Evolutionary conservation across 2,113 vertebrate genomes (phyloP).

Genomic region (Pleuronectes platessa): DNA sequence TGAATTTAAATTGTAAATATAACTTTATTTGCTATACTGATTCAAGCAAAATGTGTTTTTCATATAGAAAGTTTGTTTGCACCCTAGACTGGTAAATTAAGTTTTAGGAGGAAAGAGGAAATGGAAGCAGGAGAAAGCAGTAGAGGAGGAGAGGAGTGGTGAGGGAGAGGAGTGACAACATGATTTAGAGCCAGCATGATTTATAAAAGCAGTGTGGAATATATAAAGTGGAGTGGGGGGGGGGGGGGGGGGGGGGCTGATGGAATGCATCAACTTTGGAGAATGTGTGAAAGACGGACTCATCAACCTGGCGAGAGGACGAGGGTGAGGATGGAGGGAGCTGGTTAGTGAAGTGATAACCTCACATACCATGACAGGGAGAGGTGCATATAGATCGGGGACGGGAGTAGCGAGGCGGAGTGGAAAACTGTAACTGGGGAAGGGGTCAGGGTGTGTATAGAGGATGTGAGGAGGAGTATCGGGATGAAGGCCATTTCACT

Average conservation of each 20-base stretch:
- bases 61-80: not conserved
- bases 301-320: not conserved
- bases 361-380: constrained; percentile 33
- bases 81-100: too few species aligned
- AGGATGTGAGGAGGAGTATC: not conserved
- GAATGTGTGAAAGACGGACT: constrained; percentile 23
- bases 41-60: not conserved
- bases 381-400: not conserved
- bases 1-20: too few species aligned
- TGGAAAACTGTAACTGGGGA: not conserved
- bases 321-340: not conserved
- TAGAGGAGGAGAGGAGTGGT: not conserved
- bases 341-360: constrained; percentile 34
- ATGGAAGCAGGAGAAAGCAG: not conserved
- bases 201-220: constrained; percentile 9
- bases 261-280: not conserved
- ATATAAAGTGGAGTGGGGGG: not conserved
- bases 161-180: not conserved
- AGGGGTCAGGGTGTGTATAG: not conserved
- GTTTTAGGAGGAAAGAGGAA: not conserved
- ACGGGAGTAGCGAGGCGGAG: not conserved
- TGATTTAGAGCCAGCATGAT: not conserved
- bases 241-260: too few species aligned
- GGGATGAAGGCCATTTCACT: constrained; percentile 8
- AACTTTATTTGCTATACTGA: not conserved